Percentiles rank a stretch among this genome's conserved stretches.
Evolutionary conservation across 2,888 invertebrate genomes (phyloP).

Genomic region (Lasioglossum lativentre): DNA sequence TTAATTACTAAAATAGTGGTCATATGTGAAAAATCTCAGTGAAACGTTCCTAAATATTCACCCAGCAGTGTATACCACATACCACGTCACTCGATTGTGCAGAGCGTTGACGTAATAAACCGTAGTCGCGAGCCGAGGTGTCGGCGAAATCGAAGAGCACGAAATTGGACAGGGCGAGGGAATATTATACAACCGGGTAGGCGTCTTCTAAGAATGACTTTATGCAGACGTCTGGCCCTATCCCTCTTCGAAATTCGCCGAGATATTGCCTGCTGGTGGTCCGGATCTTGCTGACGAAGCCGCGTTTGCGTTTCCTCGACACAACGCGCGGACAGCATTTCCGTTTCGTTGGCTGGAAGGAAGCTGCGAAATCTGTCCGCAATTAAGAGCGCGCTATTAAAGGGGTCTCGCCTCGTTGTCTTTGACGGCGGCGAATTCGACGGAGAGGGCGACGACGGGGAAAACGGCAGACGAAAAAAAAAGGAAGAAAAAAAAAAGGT

Average conservation of each 20-base stretch:
- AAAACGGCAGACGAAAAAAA: background rate
- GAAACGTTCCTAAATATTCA: background rate
- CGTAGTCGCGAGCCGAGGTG: background rate
- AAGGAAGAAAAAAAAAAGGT: background rate
- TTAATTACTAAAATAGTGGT: too few relatives aligned
- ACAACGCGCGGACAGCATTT: constrained; percentile 6
- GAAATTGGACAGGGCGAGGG: background rate
- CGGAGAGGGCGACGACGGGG: background rate
- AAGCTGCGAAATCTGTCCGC: constrained; percentile 15
- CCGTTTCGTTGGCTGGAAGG: background rate
- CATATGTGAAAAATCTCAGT: background rate
- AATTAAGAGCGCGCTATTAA: constrained; percentile 6
- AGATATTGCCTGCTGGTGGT: background rate
- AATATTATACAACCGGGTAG: background rate
- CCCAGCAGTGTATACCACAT: background rate
- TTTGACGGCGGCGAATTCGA: constrained; percentile 2
- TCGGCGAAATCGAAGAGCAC: too few relatives aligned
- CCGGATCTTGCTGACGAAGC: constrained; percentile 8
- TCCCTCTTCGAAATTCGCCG: background rate
- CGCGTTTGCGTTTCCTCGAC: constrained; percentile 19
- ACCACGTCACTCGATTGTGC: background rate
- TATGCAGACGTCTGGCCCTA: background rate
- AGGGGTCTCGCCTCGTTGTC: background rate
- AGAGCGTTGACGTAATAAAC: background rate
- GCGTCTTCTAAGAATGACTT: constrained; percentile 12